phyloP scores from a whole-genome alignment of 2,113 vertebrate species.

The Platanista minor region DNA sequence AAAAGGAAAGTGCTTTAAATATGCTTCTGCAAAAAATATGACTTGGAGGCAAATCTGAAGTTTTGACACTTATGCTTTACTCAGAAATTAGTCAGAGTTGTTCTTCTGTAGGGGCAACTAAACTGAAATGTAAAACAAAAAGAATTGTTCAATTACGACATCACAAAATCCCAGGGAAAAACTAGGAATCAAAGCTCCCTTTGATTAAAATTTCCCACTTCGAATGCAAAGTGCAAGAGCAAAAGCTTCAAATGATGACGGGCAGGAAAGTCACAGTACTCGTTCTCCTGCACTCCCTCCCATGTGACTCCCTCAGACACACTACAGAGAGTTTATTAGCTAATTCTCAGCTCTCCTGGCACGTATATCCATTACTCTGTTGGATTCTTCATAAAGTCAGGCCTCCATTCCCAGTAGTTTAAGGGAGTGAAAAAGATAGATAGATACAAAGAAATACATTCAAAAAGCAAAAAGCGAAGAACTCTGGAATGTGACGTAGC shows the following conservation, averaged over 20 bases:
- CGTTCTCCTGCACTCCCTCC: neutral
- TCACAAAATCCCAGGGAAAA: constrained; percentile 64
- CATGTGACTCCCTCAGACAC: neutral
- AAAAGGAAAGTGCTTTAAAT: constrained; percentile 57
- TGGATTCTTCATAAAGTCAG: constrained; percentile 30
- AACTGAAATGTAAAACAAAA: constrained; percentile 44
- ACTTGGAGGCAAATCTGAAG: constrained; percentile 28
- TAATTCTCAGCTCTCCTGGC: neutral
- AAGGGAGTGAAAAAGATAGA: constrained; percentile 6
- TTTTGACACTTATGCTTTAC: constrained; percentile 54
- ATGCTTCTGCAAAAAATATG: constrained; percentile 13
- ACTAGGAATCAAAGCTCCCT: constrained; percentile 54
- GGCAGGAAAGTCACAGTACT: neutral
- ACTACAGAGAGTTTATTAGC: neutral
- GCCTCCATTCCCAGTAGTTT: neutral
- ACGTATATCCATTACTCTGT: neutral
- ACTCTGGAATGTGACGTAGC: neutral
- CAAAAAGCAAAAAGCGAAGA: neutral
- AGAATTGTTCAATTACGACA: neutral
- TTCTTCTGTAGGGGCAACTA: constrained; percentile 25
- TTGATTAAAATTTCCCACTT: constrained; percentile 56
- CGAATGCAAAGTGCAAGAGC: constrained; percentile 11
- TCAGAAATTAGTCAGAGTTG: constrained; percentile 45
- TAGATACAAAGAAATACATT: constrained; percentile 6
- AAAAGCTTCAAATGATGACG: neutral